These are phyloP conservation scores for Andrena flavipes DNA, from an alignment of 2,888 invertebrate genomes.

Conservation along the genomic window DNA sequence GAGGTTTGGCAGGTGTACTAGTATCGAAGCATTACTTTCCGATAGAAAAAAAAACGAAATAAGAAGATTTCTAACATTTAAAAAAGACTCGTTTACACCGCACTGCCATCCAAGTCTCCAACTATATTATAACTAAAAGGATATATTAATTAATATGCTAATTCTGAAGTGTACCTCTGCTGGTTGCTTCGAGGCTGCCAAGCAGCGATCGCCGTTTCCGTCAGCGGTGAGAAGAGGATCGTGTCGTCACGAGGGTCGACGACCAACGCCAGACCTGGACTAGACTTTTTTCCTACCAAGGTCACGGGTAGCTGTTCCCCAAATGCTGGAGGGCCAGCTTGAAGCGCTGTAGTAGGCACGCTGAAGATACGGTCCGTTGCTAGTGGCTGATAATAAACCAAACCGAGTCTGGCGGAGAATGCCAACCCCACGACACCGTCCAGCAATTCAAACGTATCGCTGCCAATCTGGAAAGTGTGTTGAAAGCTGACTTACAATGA, in stretches of 20 bases:
- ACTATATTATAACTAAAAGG: neutral
- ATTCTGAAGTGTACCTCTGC: conserved; percentile 86
- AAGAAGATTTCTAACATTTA: neutral
- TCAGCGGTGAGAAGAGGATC: conserved; percentile 91
- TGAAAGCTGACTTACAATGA: too few relatives aligned
- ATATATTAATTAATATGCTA: neutral
- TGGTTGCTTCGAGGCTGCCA: conserved; percentile 91
- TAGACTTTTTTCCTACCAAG: conserved; percentile 93
- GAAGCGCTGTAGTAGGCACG: conserved; percentile 90
- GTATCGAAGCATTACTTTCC: too few relatives aligned
- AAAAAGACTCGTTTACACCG: neutral
- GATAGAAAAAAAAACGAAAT: neutral
- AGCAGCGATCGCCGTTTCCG: conserved; percentile 92
- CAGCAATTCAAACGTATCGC: conserved; percentile 89
- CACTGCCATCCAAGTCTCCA: neutral
- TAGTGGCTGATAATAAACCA: conserved; percentile 90
- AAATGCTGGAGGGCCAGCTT: conserved; percentile 90
- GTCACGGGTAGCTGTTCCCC: conserved; percentile 91
- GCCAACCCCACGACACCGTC: conserved; percentile 91
- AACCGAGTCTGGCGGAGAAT: conserved; percentile 88
- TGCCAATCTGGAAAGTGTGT: conserved; percentile 86
- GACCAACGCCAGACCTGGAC: conserved; percentile 91
- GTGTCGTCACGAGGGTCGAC: conserved; percentile 91
- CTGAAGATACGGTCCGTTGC: conserved; percentile 92
- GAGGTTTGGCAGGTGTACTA: too few relatives aligned